These are phyloP conservation scores for Myopa testacea DNA, from an alignment of 2,888 invertebrate species.

Conservation along the genomic window DNA sequence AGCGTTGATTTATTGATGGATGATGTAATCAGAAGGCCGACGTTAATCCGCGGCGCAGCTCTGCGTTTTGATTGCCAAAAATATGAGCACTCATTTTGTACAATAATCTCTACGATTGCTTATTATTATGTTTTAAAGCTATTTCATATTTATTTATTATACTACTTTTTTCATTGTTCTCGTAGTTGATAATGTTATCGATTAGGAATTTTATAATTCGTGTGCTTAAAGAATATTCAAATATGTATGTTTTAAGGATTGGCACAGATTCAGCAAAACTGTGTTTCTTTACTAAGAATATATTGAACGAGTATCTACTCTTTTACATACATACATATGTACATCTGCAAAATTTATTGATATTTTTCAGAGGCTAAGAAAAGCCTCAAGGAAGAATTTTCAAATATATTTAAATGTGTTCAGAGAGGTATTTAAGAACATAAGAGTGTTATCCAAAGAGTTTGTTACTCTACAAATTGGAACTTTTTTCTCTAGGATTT, in stretches of 20 bases:
- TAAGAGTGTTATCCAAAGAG: too few relatives aligned
- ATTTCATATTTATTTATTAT: slow-evolving; percentile 13
- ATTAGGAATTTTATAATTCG: slow-evolving; percentile 12
- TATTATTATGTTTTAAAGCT: slow-evolving; percentile 36
- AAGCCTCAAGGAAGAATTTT: too few relatives aligned
- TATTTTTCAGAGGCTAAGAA: too few relatives aligned
- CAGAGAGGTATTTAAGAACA: too few relatives aligned
- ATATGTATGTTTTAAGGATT: background rate
- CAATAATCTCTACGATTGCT: slow-evolving; percentile 38
- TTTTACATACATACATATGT: background rate
- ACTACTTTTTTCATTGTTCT: slow-evolving; percentile 2
- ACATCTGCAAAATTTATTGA: background rate
- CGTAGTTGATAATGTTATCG: slow-evolving; percentile 13
- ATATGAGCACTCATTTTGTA: background rate
- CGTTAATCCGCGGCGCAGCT: background rate
- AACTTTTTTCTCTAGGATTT: too few relatives aligned
- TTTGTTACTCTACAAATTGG: too few relatives aligned
- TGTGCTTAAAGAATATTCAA: slow-evolving; percentile 41
- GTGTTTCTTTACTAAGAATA: background rate
- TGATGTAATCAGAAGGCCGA: slow-evolving; percentile 41
- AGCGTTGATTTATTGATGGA: slow-evolving; percentile 48
- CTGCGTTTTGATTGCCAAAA: background rate
- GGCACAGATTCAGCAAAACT: background rate
- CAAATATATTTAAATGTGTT: too few relatives aligned
- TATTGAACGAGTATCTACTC: too few relatives aligned